Evolutionary conservation across 2,888 invertebrate species (phyloP), one percentile per base, ranked within the genome.

Genomic region (Torymus auratus): DNA sequence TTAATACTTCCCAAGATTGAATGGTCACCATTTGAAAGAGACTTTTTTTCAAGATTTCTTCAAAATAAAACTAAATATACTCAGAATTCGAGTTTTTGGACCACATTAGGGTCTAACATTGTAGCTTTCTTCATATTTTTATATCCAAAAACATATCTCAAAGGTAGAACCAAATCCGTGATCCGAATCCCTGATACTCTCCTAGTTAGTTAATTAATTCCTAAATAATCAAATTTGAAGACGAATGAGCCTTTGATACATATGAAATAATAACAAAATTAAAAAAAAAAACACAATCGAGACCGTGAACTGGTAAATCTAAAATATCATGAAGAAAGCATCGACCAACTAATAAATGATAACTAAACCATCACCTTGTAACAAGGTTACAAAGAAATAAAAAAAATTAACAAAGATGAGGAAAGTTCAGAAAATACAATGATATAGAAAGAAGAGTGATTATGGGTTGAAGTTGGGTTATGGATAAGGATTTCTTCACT

Each of bases 361-460:
- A 82, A 82, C 81, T 58, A 79, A 73, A 79, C 82, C 82, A 82
- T 82, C 82, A 82, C 82, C 82, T 82, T 76, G 56, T 77, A 80
- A 77, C 56, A 82, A 80, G 65, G 73, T 70, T 74, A 70, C 50
- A 70, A 28, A 77, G 72, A 80, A 72, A 64, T 64, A 15, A 14
- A 76, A 72, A 77, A 81, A 70, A 55, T 58, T 68, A 61, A 64
- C 23, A 78, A 53, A 82, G 58, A 69, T 52, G 12, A 82, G 65
- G 73, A 69, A 61, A 70, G 70, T 60, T 79, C 41, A 80, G 61
- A 77, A 77, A 23, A 77, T 67, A 73, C 68, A 76, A 82, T 69
- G 62, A 80, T 55, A 75, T 20, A 72, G 55, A 77, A 82, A 70
- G 41, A 68, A 82, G n/a, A 50, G 70, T 71, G 82, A 76, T 62